Base-by-base conservation (phyloP, 2,888 invertebrate species). In the Embidobia sp. region DNA sequence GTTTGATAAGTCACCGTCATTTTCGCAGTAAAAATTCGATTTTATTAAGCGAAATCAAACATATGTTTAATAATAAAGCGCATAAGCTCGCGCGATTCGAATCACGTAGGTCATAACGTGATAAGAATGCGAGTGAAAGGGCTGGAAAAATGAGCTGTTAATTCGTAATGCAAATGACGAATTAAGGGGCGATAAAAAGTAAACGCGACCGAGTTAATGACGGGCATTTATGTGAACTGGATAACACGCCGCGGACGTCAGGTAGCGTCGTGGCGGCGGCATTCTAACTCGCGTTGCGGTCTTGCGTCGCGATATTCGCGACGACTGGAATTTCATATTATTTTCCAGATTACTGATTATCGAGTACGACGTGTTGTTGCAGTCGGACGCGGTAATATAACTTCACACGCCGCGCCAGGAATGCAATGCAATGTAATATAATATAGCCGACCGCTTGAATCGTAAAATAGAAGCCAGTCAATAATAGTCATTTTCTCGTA, bases 271-370 rank as follows among this genome's bases (percentile, higher is more conserved):
- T 22, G 33, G 40, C 53, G 51, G 59, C 59, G 48, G 59, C 42
- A 55, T 61, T 74, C 55, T 33, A 64, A 31, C 18, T 18, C 44
- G 42, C 26, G 27, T 61, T 61, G 67, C 46, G 64, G 76, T 76
- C 59, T 57, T 29, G 31, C 49, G 44, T 63, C 40, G 48, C 53
- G 69, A 69, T 73, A 77, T 33, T 67, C 42, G 77, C 72, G 57
- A 73, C 70, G 70, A 57, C 31, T 59, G 70, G 70, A 78, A 78
- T 78, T 74, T 74, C 66, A 70, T 70, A 70, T 78, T 70, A 74
- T 78, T 78, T 78, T 74, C 78, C 78, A 70, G 78, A 78, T 78
- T 78, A 61, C 74, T 78, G 78, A 70, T 78, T 74, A 78, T 70
- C 53, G 64, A 66, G 74, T 42, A 66, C 48, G 72, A 73, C 63